phyloP scores from a whole-genome alignment of 2,797 vertebrate species.

The Lepidocolaptes lacrymiger region DNA sequence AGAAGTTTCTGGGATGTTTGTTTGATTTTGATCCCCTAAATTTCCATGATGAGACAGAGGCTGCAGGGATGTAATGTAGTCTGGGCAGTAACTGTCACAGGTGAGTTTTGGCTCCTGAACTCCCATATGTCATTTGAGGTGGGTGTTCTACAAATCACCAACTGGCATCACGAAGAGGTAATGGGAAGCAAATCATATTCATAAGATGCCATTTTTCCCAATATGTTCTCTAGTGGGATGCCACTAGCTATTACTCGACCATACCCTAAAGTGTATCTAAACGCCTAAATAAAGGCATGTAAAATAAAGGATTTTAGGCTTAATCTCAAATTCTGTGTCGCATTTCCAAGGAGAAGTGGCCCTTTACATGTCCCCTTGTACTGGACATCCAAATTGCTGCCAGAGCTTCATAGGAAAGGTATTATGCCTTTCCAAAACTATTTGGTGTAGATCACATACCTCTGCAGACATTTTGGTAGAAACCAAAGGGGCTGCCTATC shows the following conservation, averaged over 20 bases:
- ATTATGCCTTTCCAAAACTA: not conserved
- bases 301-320: not conserved
- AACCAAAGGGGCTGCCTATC: not conserved
- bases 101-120: not conserved
- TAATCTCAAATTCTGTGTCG: not conserved
- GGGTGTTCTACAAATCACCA: not conserved
- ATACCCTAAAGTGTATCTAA: not conserved
- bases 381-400: not conserved
- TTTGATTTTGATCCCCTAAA: not conserved
- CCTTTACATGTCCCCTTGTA: not conserved
- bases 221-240: not conserved
- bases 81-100: not conserved
- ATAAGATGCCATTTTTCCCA: not conserved
- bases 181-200: not conserved
- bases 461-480: not conserved
- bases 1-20: not conserved
- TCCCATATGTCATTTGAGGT: not conserved
- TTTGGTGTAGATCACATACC: accelerated
- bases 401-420: not conserved
- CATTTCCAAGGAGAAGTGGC: not conserved
- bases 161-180: not conserved
- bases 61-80: not conserved
- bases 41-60: not conserved
- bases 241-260: not conserved
- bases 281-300: not conserved